These are phyloP conservation scores for Mythimna albipuncta DNA, from an alignment of 2,888 invertebrate genomes.

Conservation along the genomic window DNA sequence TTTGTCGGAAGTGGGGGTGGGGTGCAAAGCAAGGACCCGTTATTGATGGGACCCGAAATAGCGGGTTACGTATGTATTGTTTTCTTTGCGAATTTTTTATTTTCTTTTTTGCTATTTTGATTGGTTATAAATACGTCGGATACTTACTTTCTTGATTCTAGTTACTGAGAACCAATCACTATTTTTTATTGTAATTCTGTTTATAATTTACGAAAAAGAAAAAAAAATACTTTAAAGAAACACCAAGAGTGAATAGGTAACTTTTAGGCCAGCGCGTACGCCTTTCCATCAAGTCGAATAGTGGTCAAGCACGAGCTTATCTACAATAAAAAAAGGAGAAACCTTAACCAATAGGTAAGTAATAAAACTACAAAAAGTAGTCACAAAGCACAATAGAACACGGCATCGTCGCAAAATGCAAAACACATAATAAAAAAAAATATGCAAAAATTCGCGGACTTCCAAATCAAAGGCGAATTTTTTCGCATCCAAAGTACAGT, in stretches of 20 bases:
- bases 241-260: no score
- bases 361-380: no score
- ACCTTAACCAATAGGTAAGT: no score
- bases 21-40: slow-evolving; percentile 66
- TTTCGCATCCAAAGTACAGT: slow-evolving; percentile 27
- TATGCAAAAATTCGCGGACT: neutral
- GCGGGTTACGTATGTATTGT: slow-evolving; percentile 67
- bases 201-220: no score
- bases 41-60: slow-evolving; percentile 80
- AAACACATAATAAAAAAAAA: slow-evolving; percentile 1
- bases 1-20: slow-evolving; percentile 74
- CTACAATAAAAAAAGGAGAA: no score
- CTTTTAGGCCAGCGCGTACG: no score
- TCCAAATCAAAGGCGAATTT: slow-evolving; percentile 28
- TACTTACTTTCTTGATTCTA: neutral
- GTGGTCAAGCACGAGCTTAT: no score
- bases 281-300: no score
- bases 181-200: no score
- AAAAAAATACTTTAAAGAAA: neutral
- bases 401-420: neutral
- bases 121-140: neutral
- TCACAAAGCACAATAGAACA: neutral
- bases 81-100: slow-evolving; percentile 47
- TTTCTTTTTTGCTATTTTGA: neutral
- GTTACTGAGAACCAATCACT: neutral